Evolutionary conservation across 2,797 vertebrate species (phyloP).

Genomic region (Amblyraja radiata): DNA sequence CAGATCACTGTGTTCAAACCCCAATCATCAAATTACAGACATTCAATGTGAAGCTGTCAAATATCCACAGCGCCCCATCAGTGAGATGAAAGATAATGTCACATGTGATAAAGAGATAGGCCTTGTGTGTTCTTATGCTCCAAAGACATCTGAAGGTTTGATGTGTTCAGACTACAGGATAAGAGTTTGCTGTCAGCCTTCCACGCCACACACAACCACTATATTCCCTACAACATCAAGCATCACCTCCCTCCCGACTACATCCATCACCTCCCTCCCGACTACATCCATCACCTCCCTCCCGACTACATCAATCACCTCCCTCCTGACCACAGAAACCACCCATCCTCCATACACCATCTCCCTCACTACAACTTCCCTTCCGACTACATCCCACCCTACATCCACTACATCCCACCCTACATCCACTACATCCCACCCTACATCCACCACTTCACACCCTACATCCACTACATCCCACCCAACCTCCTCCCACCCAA

Average conservation of each 20-base stretch:
- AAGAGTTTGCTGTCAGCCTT: background rate
- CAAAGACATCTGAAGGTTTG: background rate
- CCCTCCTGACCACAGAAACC: background rate
- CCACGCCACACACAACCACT: too few relatives aligned
- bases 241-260: background rate
- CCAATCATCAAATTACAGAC: background rate
- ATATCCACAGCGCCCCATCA: background rate
- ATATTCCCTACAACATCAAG: background rate
- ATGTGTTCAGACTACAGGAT: slow-evolving; percentile 30
- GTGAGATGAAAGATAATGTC: slow-evolving; percentile 16
- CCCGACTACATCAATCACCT: background rate
- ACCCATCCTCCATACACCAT: too few relatives aligned
- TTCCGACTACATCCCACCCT: too few relatives aligned
- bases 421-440: too few relatives aligned
- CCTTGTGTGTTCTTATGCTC: background rate
- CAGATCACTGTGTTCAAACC: background rate
- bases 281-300: background rate
- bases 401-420: too few relatives aligned
- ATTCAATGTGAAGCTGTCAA: slow-evolving; percentile 23
- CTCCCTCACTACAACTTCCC: too few relatives aligned
- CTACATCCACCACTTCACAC: too few relatives aligned
- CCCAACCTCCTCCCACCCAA: too few relatives aligned
- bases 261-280: background rate
- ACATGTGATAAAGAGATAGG: slow-evolving; percentile 10
- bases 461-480: too few relatives aligned